Evolutionary conservation across 2,113 vertebrate species (phyloP).

Genomic region (Microtus pennsylvanicus): DNA sequence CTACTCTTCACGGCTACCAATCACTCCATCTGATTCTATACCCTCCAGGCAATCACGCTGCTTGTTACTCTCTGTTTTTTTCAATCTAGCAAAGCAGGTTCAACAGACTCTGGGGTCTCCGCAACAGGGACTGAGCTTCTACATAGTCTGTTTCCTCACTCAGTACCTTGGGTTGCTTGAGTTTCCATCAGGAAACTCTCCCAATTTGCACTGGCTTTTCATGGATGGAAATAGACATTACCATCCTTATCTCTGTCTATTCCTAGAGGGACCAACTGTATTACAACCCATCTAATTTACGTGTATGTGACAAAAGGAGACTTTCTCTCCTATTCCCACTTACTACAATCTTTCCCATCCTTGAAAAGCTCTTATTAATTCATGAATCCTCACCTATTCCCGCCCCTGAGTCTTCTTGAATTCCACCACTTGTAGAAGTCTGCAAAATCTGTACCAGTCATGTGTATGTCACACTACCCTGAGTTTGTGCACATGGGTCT

Average conservation of each 20-base stretch:
- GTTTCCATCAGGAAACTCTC: background rate
- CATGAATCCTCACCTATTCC: background rate
- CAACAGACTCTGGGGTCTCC: background rate
- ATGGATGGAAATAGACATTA: background rate
- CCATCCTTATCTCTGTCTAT: background rate
- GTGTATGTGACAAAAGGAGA: background rate
- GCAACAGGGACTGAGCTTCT: background rate
- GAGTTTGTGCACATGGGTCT: background rate
- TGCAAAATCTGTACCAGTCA: background rate
- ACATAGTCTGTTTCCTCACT: background rate
- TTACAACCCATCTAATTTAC: background rate
- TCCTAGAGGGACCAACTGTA: background rate
- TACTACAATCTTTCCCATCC: background rate
- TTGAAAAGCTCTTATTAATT: background rate
- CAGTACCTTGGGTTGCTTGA: background rate
- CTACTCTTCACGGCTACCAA: no score
- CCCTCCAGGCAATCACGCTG: background rate
- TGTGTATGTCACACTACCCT: background rate
- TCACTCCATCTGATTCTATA: background rate
- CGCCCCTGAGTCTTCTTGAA: background rate
- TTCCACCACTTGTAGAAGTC: background rate
- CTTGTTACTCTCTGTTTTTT: background rate
- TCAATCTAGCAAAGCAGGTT: background rate
- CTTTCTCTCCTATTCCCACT: background rate
- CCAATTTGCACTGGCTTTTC: background rate